Percentiles rank a stretch among this genome's conserved stretches.
Conservation (phyloP, 2,113 vertebrate species). For the Malaclemys terrapin region DNA sequence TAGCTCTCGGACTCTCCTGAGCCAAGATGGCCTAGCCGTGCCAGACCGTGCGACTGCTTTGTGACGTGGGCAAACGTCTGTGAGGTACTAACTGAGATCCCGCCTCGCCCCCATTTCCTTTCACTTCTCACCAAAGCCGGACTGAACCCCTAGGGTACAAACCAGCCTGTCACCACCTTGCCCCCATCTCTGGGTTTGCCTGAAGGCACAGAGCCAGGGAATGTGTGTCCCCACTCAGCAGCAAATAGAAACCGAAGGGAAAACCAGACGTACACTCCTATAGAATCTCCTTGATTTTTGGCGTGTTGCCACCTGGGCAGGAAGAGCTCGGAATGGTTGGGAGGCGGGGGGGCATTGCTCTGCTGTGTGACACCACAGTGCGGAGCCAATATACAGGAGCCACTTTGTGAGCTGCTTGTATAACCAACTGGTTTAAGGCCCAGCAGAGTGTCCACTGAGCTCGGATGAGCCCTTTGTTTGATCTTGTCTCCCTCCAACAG, state of each 20-base stretch:
- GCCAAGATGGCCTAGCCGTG: background rate
- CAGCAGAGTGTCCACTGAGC: background rate
- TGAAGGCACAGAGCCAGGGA: background rate
- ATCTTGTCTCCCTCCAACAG: background rate
- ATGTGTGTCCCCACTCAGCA: background rate
- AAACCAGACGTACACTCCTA: background rate
- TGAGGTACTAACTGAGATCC: background rate
- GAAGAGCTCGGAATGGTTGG: no score
- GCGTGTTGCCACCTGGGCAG: background rate
- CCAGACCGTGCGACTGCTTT: slow-evolving; percentile 20
- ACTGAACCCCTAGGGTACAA: background rate
- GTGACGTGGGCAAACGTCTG: slow-evolving; percentile 4
- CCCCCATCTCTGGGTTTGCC: background rate
- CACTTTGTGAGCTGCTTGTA: background rate
- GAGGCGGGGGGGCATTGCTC: background rate
- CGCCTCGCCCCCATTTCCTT: background rate
- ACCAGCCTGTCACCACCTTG: background rate
- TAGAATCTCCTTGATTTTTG: background rate
- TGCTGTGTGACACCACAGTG: background rate
- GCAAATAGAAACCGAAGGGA: background rate
- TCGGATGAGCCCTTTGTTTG: background rate
- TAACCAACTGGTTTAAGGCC: background rate
- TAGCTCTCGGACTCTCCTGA: background rate
- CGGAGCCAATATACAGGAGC: background rate
- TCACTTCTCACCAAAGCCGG: background rate